Evolutionary conservation across 1,140 invertebrate species (phyloP).

Genomic region (Reticulitermes speratus): DNA sequence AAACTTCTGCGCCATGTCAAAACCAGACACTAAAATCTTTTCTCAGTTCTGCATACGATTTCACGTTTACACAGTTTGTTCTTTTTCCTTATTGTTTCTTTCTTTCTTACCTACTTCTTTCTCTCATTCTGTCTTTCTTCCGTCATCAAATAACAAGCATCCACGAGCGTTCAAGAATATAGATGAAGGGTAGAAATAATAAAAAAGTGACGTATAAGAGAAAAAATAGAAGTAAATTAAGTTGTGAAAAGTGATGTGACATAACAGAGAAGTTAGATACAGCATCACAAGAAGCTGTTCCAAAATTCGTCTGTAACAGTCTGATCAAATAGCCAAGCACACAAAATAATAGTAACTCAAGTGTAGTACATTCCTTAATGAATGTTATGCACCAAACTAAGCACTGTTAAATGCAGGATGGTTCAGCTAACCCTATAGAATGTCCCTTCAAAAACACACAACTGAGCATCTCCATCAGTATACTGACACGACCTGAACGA

Average conservation of each 20-base stretch:
- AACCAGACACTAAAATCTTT: neutral
- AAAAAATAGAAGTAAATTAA: neutral
- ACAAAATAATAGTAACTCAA: too few species aligned
- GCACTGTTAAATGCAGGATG: too few species aligned
- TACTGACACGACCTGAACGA: too few species aligned
- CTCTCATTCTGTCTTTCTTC: neutral
- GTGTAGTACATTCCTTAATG: too few species aligned
- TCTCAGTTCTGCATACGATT: neutral
- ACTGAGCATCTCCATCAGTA: too few species aligned
- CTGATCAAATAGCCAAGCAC: too few species aligned
- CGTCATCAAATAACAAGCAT: slow-evolving; percentile 16
- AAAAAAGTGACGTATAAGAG: neutral
- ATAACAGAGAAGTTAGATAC: neutral
- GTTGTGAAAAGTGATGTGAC: neutral
- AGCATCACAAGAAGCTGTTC: neutral
- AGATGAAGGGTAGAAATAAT: slow-evolving; percentile 8
- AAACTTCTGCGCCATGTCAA: slow-evolving; percentile 4
- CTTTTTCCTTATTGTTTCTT: neutral
- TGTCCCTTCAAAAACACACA: too few species aligned
- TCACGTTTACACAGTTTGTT: neutral
- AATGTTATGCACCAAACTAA: too few species aligned
- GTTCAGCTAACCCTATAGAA: too few species aligned
- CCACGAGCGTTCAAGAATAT: slow-evolving; percentile 10
- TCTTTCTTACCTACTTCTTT: neutral
- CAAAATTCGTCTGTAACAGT: too few species aligned